These are phyloP conservation scores for Leptinotarsa rubiginosa DNA, from an alignment of 2,888 invertebrate genomes.

Conservation along the genomic window DNA sequence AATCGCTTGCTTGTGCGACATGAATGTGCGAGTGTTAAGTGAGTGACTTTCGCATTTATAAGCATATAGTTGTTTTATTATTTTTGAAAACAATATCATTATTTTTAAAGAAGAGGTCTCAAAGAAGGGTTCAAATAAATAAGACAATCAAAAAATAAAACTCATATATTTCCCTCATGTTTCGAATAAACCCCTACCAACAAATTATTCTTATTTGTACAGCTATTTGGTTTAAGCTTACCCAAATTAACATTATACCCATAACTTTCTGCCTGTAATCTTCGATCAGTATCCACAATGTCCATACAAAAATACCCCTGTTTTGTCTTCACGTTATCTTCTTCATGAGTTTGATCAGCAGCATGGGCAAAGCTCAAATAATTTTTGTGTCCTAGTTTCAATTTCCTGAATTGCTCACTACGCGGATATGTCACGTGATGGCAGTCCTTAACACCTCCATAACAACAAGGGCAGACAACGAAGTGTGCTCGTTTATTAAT, in stretches of 20 bases:
- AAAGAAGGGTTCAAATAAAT: background rate
- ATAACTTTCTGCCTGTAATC: conserved; percentile 77
- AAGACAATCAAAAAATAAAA: background rate
- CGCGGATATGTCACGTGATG: conserved; percentile 85
- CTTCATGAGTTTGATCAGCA: conserved; percentile 90
- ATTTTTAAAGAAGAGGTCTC: background rate
- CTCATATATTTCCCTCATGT: conserved; percentile 28
- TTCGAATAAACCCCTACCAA: conserved; percentile 72
- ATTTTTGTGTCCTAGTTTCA: conserved; percentile 45
- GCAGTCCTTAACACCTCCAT: conserved; percentile 87
- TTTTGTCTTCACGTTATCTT: conserved; percentile 75
- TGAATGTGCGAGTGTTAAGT: no score
- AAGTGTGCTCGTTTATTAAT: conserved; percentile 81
- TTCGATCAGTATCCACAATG: conserved; percentile 88
- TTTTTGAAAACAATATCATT: no score
- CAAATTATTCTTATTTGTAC: conserved; percentile 93
- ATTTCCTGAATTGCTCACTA: conserved; percentile 72
- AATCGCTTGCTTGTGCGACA: no score
- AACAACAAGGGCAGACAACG: conserved; percentile 94
- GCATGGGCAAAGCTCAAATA: conserved; percentile 88
- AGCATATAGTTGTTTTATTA: no score
- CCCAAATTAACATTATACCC: conserved; percentile 82
- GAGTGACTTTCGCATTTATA: no score
- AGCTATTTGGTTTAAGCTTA: conserved; percentile 81
- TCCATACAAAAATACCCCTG: conserved; percentile 91